phyloP scores from a whole-genome alignment of 2,113 vertebrate genomes.

The Mesitornis unicolor region DNA sequence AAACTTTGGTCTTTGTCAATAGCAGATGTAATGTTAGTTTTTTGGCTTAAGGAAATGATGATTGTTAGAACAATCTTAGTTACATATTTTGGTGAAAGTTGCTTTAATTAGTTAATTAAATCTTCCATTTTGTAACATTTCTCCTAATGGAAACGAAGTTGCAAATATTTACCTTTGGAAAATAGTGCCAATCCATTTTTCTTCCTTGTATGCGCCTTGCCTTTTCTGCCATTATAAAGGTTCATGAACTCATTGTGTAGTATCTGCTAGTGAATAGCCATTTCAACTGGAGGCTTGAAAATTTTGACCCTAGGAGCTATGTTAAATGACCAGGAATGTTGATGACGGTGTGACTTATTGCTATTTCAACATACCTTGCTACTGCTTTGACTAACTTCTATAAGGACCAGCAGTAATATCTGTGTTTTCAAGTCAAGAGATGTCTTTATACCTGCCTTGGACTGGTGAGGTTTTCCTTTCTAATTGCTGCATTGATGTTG shows the following conservation, averaged over 20 bases:
- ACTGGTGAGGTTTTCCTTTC: not conserved
- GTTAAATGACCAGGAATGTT: conserved; percentile 5
- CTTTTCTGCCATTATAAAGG: not conserved
- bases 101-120: not conserved
- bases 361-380: conserved; percentile 8
- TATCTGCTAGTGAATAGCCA: not conserved
- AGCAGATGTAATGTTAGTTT: not conserved
- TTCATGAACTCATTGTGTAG: not conserved
- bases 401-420: not conserved
- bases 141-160: not conserved
- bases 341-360: not conserved
- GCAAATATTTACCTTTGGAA: not conserved
- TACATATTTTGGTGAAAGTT: not conserved
- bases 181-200: conserved; percentile 3
- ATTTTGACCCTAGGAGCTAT: not conserved
- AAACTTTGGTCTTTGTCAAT: not conserved
- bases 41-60: not conserved
- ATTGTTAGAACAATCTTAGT: not conserved
- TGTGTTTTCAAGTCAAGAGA: not conserved
- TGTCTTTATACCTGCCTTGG: not conserved
- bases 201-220: not conserved
- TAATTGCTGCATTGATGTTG: not conserved
- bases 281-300: not conserved
- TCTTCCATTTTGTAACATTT: not conserved
- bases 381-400: conserved; percentile 28